Conservation (phyloP, 2,797 vertebrate genomes). For the Neomorphus geoffroyi region DNA sequence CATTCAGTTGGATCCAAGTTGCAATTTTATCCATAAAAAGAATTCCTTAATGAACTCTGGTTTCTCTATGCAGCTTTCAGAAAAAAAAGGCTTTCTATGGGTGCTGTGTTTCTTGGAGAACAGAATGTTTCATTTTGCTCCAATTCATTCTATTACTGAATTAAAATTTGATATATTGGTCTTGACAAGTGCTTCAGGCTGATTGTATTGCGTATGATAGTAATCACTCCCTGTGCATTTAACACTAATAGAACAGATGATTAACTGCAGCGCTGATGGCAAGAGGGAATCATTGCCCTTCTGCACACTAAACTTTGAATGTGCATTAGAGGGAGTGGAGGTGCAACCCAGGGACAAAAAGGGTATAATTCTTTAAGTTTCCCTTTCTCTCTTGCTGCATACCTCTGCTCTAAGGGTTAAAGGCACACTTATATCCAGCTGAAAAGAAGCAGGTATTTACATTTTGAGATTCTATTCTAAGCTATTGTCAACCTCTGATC, state of each 20-base stretch:
- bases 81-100: neutral
- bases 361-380: neutral
- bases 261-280: conserved; percentile 73
- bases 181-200: conserved; percentile 80
- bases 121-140: conserved; percentile 78
- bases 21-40: conserved; percentile 54
- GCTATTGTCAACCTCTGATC: neutral
- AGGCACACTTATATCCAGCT: neutral
- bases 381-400: neutral
- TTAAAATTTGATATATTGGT: conserved; percentile 84
- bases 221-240: conserved; percentile 82
- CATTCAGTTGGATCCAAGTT: neutral
- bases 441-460: neutral
- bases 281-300: conserved; percentile 58
- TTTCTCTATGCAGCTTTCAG: conserved; percentile 25
- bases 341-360: neutral
- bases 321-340: neutral
- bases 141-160: conserved; percentile 81
- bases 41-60: conserved; percentile 21
- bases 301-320: conserved; percentile 31
- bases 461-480: neutral
- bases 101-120: conserved; percentile 66
- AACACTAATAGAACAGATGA: conserved; percentile 79
- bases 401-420: neutral
- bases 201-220: conserved; percentile 81